Base-by-base conservation (phyloP, 1,140 invertebrate species). In the Dreissena rostriformis region DNA sequence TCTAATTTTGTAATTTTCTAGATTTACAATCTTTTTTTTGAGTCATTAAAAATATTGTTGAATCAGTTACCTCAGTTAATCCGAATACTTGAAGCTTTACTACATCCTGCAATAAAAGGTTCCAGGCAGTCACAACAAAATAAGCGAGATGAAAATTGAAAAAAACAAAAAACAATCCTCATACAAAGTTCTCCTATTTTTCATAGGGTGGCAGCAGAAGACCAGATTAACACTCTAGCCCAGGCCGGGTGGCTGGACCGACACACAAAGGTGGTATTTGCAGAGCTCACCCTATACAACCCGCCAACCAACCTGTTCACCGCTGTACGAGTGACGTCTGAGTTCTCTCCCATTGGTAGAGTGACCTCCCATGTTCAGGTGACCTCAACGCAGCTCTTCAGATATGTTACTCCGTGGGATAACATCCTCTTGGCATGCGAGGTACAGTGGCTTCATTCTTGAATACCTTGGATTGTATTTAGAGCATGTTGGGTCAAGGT, bases 221-320 rank as follows among this genome's bases (percentile, higher is more conserved):
- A 49, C 0, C 86, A 90, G 73, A 65, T 93, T n/a, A 5, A 85
- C n/a, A 19, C 72, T 17, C 74, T 93, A n/a, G 66, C 89, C 71
- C 52, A 14, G 7, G 12, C 28, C 0, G 81, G 77, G 14, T 93
- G 92, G 92, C 81, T 91, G 10, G 89, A 92, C 79, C 52, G 66
- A 24, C 82, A 84, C 28, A 93, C 91, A 0, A 17, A 86, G 14
- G 91, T 90, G 5, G 82, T 93, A 12, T 86, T 93, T 74, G 79
- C 92, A 11, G 90, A 93, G 78, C 87, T 92, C 63, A 93, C 92
- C 1, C 29, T 91, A 0, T 92, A 88, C 81, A 91, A 93, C 79
- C 82, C 87, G 7, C 90, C 90, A 14, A 88, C 88, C 11, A 90
- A 91, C 70, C 89, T 93, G 49, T 93, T 92, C 79, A 90, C 89